Evolutionary conservation across 2,888 invertebrate species (phyloP).

Genomic region (Schrankia costaestrigalis): DNA sequence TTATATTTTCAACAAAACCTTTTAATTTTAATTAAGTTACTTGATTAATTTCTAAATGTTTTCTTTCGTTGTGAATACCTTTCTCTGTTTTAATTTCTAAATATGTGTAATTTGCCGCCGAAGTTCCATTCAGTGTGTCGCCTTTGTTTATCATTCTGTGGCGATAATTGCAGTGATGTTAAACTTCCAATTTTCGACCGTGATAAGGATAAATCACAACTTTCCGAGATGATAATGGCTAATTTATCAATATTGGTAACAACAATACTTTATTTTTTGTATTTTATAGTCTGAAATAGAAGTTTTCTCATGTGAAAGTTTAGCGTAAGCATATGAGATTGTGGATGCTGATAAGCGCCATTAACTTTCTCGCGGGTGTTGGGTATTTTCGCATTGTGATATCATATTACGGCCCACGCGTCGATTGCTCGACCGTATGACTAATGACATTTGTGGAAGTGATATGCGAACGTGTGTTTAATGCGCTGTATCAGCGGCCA

Average conservation of each 20-base stretch:
- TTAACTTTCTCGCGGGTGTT: slow-evolving; percentile 82
- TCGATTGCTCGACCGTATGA: slow-evolving; percentile 74
- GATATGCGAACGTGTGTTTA: slow-evolving; percentile 70
- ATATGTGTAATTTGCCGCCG: slow-evolving; percentile 95
- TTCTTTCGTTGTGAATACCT: slow-evolving; percentile 74
- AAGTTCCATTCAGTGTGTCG: slow-evolving; percentile 96
- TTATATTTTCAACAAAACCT: slow-evolving; percentile 76
- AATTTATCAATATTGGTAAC: slow-evolving; percentile 90
- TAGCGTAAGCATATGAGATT: slow-evolving; percentile 77
- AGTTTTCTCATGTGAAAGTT: slow-evolving; percentile 80
- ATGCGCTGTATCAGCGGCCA: slow-evolving; percentile 59
- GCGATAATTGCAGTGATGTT: slow-evolving; percentile 86
- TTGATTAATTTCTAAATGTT: slow-evolving; percentile 79
- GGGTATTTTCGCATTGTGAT: slow-evolving; percentile 82
- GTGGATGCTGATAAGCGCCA: slow-evolving; percentile 82
- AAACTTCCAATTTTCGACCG: slow-evolving; percentile 89
- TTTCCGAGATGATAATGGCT: slow-evolving; percentile 87
- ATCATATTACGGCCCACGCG: slow-evolving; percentile 82
- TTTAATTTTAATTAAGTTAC: slow-evolving; percentile 75
- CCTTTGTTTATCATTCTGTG: slow-evolving; percentile 92
- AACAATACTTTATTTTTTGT: slow-evolving; percentile 48
- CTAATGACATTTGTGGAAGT: slow-evolving; percentile 79
- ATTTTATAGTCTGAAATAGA: slow-evolving; percentile 45
- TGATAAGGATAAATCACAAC: slow-evolving; percentile 85
- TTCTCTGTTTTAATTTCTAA: slow-evolving; percentile 81